phyloP scores from a whole-genome alignment of 2,113 vertebrate genomes.

The Neolamprologus cancellatus region DNA sequence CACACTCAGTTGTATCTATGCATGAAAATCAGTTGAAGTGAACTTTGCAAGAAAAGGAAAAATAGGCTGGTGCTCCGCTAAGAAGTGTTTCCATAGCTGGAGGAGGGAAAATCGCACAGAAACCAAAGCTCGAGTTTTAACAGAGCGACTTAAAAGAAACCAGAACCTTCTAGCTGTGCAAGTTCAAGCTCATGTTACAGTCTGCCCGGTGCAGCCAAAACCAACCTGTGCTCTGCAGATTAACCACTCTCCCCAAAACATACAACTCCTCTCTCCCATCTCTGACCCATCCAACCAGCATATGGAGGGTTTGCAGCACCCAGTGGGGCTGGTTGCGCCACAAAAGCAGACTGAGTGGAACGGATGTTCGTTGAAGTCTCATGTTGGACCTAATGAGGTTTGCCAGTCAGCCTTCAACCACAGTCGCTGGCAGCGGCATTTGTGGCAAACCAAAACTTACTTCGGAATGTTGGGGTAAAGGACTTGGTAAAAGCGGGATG shows the following conservation, averaged over 20 bases:
- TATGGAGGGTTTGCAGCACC: not conserved
- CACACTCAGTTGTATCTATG: not conserved
- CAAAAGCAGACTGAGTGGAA: not conserved
- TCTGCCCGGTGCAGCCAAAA: slow-evolving; percentile 14
- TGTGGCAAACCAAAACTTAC: not conserved
- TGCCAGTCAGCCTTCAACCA: not conserved
- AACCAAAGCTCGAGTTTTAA: slow-evolving; percentile 1
- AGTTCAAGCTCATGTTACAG: slow-evolving; percentile 42
- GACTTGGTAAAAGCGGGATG: not conserved
- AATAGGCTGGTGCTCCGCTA: slow-evolving; percentile 26
- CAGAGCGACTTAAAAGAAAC: slow-evolving; percentile 31
- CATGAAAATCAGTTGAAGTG: slow-evolving; percentile 27
- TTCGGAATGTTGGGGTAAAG: not conserved
- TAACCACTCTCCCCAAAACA: slow-evolving; percentile 23
- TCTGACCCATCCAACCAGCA: not conserved
- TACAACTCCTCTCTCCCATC: not conserved
- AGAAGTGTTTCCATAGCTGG: slow-evolving; percentile 19
- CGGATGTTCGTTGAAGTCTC: not conserved
- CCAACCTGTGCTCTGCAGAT: slow-evolving; percentile 21
- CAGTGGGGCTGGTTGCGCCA: not conserved
- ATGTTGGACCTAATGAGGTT: not conserved
- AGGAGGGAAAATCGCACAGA: not conserved
- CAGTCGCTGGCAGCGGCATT: not conserved
- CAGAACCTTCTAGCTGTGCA: slow-evolving; percentile 19
- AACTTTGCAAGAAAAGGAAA: slow-evolving; percentile 24